Base-by-base conservation (phyloP, 2,888 invertebrate genomes). In the Allolobophora icterica region DNA sequence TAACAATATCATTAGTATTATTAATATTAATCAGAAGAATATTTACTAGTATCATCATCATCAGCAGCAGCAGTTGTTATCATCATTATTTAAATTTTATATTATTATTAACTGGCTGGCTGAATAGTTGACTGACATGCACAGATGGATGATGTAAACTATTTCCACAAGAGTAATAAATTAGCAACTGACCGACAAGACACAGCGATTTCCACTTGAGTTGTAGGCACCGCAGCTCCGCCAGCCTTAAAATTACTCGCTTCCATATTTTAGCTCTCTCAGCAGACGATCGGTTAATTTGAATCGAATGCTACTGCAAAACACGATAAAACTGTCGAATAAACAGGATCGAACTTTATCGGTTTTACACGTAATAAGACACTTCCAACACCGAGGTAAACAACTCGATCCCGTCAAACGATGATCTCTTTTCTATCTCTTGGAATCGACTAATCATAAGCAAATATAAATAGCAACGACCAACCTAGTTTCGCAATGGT, bases 131-230 rank as follows among this genome's bases (percentile, higher is more conserved):
- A n/a, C n/a, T n/a, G n/a, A n/a, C n/a, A n/a, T n/a, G n/a, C n/a
- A n/a, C 11, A 24, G 52, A 52, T n/a, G 71, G 71, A 71, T 71
- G 71, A n/a, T 8, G 4, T 71, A 8, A 17, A 6, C 24, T 52
- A 52, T 3, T 19, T 19, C 21, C 15, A 8, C 21, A 21, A 52
- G 52, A 5, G 30, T 71, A 71, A 30, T 30, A 71, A 71, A 30
- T 30, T 6, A n/a, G 3, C 30, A 38, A 90, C 90, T 42, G 83
- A 92, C 92, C 92, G 91, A 91, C 92, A 94, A 42, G 94, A 93
- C 24, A 94, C 94, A 91, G 94, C 93, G 34, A 95, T 93, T 93
- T 95, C 94, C 90, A 94, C 94, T 91, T 94, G 94, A 17, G 94
- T 94, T 34, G 94, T 94, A 21, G 94, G 94, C 71, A 94, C 92